These are phyloP conservation scores for Cylloceria caligata DNA, from an alignment of 2,888 invertebrate species.

Conservation along the genomic window DNA sequence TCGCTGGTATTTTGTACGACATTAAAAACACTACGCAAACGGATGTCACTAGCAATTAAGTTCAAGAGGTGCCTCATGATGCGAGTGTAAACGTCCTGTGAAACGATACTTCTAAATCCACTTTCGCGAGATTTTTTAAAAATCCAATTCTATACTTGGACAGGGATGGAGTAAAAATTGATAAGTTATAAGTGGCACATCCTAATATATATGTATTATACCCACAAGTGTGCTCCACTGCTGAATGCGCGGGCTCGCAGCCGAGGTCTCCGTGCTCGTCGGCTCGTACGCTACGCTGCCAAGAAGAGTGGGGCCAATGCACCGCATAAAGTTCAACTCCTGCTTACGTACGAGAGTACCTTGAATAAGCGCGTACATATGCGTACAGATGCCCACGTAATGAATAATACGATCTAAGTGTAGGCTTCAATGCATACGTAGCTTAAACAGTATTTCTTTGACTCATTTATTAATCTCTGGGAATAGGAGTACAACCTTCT, in stretches of 20 bases:
- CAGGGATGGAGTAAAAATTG: too few relatives aligned
- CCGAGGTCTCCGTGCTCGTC: slow-evolving; percentile 26
- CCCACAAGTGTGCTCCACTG: slow-evolving; percentile 25
- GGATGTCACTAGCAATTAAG: too few relatives aligned
- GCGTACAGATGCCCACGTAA: slow-evolving; percentile 23
- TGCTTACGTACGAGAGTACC: slow-evolving; percentile 48
- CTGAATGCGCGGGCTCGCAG: slow-evolving; percentile 16
- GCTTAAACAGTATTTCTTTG: neutral
- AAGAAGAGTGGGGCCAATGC: slow-evolving; percentile 62
- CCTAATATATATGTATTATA: neutral
- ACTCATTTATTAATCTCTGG: neutral
- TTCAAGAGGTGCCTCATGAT: too few relatives aligned
- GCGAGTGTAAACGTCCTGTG: too few relatives aligned
- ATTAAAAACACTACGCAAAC: too few relatives aligned
- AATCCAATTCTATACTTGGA: neutral
- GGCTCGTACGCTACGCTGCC: slow-evolving; percentile 47
- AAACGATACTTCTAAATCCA: too few relatives aligned
- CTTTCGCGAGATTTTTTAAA: too few relatives aligned
- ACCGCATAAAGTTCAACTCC: slow-evolving; percentile 63
- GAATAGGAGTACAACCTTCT: neutral
- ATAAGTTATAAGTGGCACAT: too few relatives aligned
- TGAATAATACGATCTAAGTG: slow-evolving; percentile 14
- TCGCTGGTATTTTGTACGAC: too few relatives aligned
- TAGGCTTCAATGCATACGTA: neutral
- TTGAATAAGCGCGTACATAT: slow-evolving; percentile 29